Evolutionary conservation across 2,797 vertebrate species (phyloP), one percentile per base, ranked within the genome.

Genomic region (Diceros bicornis): DNA sequence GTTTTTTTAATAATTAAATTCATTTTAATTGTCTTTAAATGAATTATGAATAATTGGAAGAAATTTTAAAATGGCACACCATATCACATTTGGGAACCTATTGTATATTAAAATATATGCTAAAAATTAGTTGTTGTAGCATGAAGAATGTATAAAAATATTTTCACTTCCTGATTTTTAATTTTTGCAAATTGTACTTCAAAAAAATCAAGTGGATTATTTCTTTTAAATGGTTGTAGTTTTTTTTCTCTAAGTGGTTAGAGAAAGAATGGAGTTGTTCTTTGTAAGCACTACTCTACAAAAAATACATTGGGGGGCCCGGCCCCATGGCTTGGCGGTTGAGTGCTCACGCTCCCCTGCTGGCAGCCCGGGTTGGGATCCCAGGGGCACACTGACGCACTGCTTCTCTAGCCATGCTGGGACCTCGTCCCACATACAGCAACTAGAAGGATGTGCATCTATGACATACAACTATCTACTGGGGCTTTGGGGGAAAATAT

Each of bases 11-110:
- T 68, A 90, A 66, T n/a, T 68, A 59, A 74, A 87, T 41, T 59
- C 50, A 72, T 52, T 57, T 59, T 14, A 86, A 29, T 57, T 85
- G 17, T 95, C 52, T 91, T 82, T 77, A 55, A 94, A 37, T 83
- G 4, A 94, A 77, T 69, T 77, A 83, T 55, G 3, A 78, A 91
- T 71, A 71, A 13, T 23, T 86, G 79, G 61, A 4, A 77, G 32
- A 57, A 82, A 50, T 47, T 68, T 82, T 57, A 44, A 94, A 82
- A 91, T 47, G 68, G 20, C 41, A 68, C 55, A 41, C 6, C 25
- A 41, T 47, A 52, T 78, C 6, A 7, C 27, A 84, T 52, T 91
- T 78, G 11, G 71, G 21, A 87, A 88, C 32, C 32, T 72, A 44
- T 17, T 64, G 16, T 44, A 14, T n/a, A 61, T 66, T 69, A 66